Evolutionary conservation across 2,888 invertebrate species (phyloP).

Genomic region (Rhagonycha lutea): DNA sequence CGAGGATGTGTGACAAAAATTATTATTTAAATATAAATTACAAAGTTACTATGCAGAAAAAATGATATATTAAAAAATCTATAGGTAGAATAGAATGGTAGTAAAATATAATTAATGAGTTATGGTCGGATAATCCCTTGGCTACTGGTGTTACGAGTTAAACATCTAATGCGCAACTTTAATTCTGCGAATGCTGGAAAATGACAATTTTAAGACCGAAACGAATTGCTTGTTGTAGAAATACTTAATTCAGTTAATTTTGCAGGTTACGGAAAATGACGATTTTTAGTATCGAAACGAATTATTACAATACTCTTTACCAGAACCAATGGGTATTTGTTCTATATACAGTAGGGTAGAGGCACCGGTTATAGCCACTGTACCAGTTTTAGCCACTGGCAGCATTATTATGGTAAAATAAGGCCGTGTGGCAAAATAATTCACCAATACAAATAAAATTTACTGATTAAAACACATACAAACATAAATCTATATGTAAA

Average conservation of each 20-base stretch:
- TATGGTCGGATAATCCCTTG: background rate
- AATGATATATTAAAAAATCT: background rate
- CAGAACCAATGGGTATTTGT: background rate
- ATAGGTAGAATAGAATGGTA: background rate
- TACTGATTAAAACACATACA: too few species aligned
- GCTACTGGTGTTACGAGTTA: slow-evolving; percentile 1
- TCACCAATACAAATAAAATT: too few species aligned
- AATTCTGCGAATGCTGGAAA: background rate
- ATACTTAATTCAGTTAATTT: background rate
- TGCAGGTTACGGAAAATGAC: background rate
- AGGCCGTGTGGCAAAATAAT: too few species aligned
- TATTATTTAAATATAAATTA: background rate
- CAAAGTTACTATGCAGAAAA: background rate
- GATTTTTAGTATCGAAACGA: background rate
- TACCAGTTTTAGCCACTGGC: too few species aligned
- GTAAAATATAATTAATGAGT: background rate
- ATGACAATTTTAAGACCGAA: background rate
- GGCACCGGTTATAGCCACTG: too few species aligned
- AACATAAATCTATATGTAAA: too few species aligned
- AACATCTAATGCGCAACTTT: background rate
- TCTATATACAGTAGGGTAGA: too few species aligned
- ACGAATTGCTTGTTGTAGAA: background rate
- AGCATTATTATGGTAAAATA: too few species aligned
- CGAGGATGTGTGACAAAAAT: background rate
- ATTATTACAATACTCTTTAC: background rate